Conservation (phyloP, 2,797 vertebrate species). For the Anas capensis region DNA sequence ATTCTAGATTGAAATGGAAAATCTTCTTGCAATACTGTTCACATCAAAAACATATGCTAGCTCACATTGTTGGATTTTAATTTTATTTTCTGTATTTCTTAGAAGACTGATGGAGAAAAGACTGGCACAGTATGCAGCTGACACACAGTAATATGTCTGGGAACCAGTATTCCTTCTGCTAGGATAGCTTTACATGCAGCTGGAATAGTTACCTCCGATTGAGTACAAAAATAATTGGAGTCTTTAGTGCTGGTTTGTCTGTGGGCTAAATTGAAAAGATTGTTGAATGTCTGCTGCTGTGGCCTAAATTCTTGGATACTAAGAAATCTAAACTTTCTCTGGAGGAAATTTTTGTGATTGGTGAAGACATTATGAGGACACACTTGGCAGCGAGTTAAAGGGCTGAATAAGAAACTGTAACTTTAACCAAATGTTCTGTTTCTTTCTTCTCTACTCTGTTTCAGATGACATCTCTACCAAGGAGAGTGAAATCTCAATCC, state of each 20-base stretch:
- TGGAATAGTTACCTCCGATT: neutral
- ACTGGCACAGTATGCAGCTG: accelerated
- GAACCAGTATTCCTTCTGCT: neutral
- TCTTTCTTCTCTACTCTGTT: neutral
- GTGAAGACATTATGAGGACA: conserved; percentile 21
- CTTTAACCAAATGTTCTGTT: neutral
- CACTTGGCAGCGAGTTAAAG: neutral
- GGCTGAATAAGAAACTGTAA: neutral
- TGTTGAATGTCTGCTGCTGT: neutral
- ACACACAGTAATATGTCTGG: neutral
- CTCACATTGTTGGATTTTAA: neutral
- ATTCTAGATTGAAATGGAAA: neutral
- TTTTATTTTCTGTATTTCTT: neutral
- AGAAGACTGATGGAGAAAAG: neutral
- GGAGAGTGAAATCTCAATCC: conserved; percentile 67
- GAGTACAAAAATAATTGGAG: neutral
- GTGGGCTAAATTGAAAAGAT: neutral
- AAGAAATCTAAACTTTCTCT: neutral
- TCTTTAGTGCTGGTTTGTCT: neutral
- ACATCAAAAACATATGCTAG: neutral
- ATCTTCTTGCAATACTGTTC: neutral
- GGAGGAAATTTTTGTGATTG: neutral
- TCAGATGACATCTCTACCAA: conserved; percentile 81
- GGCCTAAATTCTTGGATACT: conserved; percentile 13
- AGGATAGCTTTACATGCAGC: neutral